Evolutionary conservation across 1,140 invertebrate species (phyloP), one percentile per base, ranked within the genome.

Genomic region (Aphidius ervi): DNA sequence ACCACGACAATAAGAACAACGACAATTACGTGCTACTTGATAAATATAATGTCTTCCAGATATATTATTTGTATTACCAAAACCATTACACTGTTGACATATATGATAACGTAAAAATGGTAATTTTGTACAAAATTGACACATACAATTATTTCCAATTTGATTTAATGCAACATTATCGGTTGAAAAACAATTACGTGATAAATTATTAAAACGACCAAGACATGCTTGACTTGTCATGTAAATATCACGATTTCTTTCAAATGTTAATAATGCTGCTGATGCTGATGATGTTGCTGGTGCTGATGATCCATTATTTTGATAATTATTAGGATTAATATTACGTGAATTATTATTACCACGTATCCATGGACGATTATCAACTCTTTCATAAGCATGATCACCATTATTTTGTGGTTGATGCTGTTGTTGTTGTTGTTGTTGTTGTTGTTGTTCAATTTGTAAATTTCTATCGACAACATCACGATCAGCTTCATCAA

Each of bases 151-250:
- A 10, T 69, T 72, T 6, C 68, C 65, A 23, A 69, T 66, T 4
- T 70, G 68, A 58, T 77, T 16, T 16, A 72, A 71, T 39, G 72
- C 68, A 43, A 79, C 77, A 50, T 79, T 79, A 46, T 78, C 77
- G 7, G 70, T 77, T 0, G 77, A 79, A 43, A 79, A 79, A 56
- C 77, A 79, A 50, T 79, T 78, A 3, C 77, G 31, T 37, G 60
- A 56, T 5, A 62, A 42, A 46, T 50, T 67, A 41, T 74, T 70
- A 7, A 75, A 59, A 9, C 70, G 69, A 61, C 65, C 72, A 4
- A 75, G 71, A 42, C 70, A 74, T 6, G 72, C 68, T n/a, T 74
- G 72, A 39, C 63, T 70, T 31, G 74, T 71, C 16, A 74, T 56
- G 54, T 71, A 74, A 4, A 73, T 63, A 43, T 71, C 66, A 31